phyloP scores from a whole-genome alignment of 1,140 invertebrate species.

The Brachionus rubens region DNA sequence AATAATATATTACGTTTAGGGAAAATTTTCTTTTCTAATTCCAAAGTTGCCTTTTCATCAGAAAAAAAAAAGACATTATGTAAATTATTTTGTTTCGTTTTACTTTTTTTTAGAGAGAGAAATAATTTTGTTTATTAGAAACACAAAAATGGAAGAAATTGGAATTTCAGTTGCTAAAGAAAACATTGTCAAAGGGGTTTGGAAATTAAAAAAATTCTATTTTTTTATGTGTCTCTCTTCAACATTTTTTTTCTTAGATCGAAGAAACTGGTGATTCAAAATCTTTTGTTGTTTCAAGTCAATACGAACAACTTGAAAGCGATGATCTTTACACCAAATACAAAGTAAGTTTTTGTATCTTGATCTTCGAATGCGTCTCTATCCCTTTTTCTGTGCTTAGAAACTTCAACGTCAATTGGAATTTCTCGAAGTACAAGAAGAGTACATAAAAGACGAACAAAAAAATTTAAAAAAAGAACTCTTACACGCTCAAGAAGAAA shows the following conservation, averaged over 20 bases:
- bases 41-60: too few species aligned
- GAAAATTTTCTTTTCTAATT: too few species aligned
- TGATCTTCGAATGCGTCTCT: not conserved
- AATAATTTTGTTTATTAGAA: not conserved
- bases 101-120: not conserved
- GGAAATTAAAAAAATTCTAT: not conserved
- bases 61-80: too few species aligned
- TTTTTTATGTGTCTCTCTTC: not conserved
- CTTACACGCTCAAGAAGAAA: constrained; percentile 91
- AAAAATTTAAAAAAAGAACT: constrained; percentile 96
- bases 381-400: constrained; percentile 61
- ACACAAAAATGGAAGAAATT: constrained; percentile 45
- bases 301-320: constrained; percentile 41
- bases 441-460: constrained; percentile 97
- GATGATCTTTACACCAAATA: constrained; percentile 45
- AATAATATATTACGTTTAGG: too few species aligned
- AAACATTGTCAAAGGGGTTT: not conserved
- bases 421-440: constrained; percentile 93
- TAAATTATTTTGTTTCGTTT: not conserved
- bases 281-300: constrained; percentile 18
- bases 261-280: constrained; percentile 7
- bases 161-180: constrained; percentile 37
- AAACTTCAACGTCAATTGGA: constrained; percentile 92
- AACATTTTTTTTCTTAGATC: not conserved
- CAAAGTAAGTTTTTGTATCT: constrained; percentile 6